Evolutionary conservation across 2,113 vertebrate genomes (phyloP).

Genomic region (Tachuris rubrigastra): DNA sequence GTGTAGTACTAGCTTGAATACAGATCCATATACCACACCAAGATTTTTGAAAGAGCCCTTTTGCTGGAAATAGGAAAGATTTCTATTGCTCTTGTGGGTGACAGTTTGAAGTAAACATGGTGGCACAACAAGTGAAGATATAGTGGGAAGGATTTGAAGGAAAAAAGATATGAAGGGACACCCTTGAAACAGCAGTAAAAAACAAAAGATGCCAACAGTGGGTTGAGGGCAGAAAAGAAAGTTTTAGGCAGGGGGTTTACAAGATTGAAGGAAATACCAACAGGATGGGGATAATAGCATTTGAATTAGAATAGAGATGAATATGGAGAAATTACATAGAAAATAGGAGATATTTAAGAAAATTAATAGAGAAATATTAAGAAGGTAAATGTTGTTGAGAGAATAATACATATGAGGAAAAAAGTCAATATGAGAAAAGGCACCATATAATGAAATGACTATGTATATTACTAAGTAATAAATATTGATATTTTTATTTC

Average conservation of each 20-base stretch:
- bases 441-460: not conserved
- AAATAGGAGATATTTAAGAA: not conserved
- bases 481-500: not conserved
- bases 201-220: not conserved
- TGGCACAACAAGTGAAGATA: not conserved
- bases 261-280: not conserved
- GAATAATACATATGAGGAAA: not conserved
- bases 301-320: not conserved
- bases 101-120: not conserved
- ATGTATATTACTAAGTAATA: not conserved
- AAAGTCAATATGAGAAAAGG: not conserved
- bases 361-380: not conserved
- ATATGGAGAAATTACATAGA: not conserved
- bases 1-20: conserved; percentile 29
- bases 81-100: not conserved
- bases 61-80: not conserved
- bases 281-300: not conserved
- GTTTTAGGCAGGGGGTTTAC: not conserved
- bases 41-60: conserved; percentile 15
- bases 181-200: not conserved
- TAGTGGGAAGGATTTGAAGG: not conserved
- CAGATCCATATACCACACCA: not conserved
- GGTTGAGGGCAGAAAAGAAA: not conserved
- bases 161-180: not conserved
- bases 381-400: not conserved